phyloP scores from a whole-genome alignment of 2,113 vertebrate genomes.

The Ochotona princeps region DNA sequence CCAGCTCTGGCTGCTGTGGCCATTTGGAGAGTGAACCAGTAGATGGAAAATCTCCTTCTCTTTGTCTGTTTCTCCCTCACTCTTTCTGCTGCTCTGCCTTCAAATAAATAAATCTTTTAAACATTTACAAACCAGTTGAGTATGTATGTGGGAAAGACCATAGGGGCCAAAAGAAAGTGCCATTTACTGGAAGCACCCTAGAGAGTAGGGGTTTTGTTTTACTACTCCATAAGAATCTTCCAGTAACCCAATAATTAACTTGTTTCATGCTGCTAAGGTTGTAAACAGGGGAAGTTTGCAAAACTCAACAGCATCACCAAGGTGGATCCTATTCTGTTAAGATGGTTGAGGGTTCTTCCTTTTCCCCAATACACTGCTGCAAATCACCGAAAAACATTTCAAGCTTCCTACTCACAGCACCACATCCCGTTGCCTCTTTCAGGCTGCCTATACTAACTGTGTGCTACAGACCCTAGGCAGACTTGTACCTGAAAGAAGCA shows the following conservation, averaged over 20 bases:
- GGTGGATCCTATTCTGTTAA: not conserved
- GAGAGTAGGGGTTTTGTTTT: not conserved
- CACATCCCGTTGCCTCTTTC: not conserved
- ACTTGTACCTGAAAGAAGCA: slow-evolving; percentile 4
- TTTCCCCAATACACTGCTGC: not conserved
- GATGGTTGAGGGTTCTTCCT: not conserved
- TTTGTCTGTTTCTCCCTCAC: no score
- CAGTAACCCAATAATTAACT: not conserved
- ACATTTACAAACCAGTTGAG: not conserved
- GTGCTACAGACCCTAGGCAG: not conserved
- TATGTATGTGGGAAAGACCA: not conserved
- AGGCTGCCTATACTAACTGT: not conserved
- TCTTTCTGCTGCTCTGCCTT: no score
- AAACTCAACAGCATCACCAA: slow-evolving; percentile 25
- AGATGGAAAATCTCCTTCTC: no score
- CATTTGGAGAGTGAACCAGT: no score
- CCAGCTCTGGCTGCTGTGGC: no score
- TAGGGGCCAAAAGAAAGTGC: not conserved
- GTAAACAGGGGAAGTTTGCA: slow-evolving; percentile 41
- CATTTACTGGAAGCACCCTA: not conserved
- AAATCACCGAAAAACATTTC: slow-evolving; percentile 8
- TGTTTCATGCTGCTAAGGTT: not conserved
- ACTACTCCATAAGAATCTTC: not conserved
- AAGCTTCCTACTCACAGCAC: not conserved
- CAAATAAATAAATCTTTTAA: no score